Conservation (phyloP, 2,888 invertebrate genomes). For the Oscheius sp. region DNA sequence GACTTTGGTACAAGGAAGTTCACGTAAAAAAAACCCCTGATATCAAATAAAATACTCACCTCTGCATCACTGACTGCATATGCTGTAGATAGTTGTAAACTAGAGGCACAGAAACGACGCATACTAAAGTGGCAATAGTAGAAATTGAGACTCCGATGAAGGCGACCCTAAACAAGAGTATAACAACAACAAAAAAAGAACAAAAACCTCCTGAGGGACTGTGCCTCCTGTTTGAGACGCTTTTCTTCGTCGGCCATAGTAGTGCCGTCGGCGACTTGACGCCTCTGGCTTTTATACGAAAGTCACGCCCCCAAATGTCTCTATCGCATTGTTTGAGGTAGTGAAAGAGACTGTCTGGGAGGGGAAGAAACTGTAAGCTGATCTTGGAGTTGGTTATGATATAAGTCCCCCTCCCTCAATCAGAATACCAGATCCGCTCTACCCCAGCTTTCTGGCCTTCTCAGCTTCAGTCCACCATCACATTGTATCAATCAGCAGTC, state of each 20-base stretch:
- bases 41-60: constrained; percentile 13
- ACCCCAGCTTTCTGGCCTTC: background rate
- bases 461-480: background rate
- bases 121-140: constrained; percentile 60
- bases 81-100: constrained; percentile 68
- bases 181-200: background rate
- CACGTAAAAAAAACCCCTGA: too few species aligned
- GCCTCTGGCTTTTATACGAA: constrained; percentile 23
- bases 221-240: constrained; percentile 58
- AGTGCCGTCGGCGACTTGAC: background rate
- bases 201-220: constrained; percentile 49
- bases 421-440: background rate
- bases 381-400: background rate
- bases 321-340: background rate
- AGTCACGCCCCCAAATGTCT: constrained; percentile 8
- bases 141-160: constrained; percentile 62
- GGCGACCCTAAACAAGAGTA: constrained; percentile 42
- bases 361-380: background rate
- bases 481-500: background rate
- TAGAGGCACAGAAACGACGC: constrained; percentile 63
- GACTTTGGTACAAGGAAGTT: too few species aligned
- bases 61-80: constrained; percentile 62
- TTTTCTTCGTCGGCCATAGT: constrained; percentile 49
- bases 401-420: background rate
- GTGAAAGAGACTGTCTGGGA: background rate